Percentiles rank a stretch among this genome's conserved stretches.
Evolutionary conservation across 2,113 vertebrate species (phyloP).

Genomic region (Peromyscus maniculatus): DNA sequence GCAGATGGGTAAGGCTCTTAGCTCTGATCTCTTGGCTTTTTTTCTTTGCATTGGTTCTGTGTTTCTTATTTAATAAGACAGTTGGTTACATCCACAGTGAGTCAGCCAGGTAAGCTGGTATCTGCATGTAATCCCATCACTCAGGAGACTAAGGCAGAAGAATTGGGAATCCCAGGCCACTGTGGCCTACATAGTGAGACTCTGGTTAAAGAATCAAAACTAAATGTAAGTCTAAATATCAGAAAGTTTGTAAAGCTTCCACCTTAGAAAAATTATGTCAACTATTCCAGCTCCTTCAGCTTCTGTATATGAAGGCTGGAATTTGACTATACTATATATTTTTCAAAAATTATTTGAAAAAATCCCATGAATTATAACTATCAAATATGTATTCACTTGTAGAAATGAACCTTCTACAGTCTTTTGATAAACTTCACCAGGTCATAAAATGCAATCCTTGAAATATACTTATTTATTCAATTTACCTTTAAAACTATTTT

Average conservation of each 20-base stretch:
- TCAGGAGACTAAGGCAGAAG: too few relatives aligned
- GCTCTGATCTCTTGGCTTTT: too few relatives aligned
- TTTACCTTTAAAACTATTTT: conserved; percentile 33
- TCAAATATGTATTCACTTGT: neutral
- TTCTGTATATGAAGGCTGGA: conserved; percentile 23
- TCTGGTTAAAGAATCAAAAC: neutral
- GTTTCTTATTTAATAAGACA: too few relatives aligned
- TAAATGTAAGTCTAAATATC: neutral
- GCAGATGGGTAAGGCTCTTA: too few relatives aligned
- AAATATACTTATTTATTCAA: conserved; percentile 3
- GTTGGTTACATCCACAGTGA: too few relatives aligned
- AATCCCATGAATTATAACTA: neutral
- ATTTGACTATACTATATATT: neutral
- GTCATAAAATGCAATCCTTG: neutral
- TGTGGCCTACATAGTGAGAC: too few relatives aligned
- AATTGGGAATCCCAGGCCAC: neutral
- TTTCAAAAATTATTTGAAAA: neutral
- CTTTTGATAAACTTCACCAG: neutral
- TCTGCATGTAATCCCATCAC: neutral
- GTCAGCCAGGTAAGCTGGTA: neutral
- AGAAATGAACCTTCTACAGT: neutral
- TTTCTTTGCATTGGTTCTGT: too few relatives aligned
- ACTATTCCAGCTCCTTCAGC: conserved; percentile 19
- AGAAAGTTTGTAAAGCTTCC: neutral
- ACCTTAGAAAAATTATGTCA: neutral